Evolutionary conservation across 2,797 vertebrate species (phyloP).

Genomic region (Crypturellus tataupa): DNA sequence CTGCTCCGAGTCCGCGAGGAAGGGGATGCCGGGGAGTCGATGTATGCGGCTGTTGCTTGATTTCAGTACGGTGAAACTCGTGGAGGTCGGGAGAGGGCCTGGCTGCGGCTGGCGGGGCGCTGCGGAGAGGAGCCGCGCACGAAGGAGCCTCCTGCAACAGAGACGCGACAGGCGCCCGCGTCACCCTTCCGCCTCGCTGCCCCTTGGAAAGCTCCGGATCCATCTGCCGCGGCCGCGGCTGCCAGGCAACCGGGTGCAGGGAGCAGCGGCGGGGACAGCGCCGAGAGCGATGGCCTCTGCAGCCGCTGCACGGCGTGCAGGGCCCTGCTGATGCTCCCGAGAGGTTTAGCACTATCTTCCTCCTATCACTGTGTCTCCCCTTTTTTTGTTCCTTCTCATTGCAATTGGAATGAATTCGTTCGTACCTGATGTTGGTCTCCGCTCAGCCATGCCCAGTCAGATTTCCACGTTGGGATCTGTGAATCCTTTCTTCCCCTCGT

Average conservation of each 20-base stretch:
- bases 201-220: slow-evolving; percentile 26
- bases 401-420: rapidly evolving
- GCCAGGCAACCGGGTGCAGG: slow-evolving; percentile 36
- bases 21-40: slow-evolving; percentile 22
- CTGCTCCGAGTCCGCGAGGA: slow-evolving; percentile 57
- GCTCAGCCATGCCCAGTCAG: slow-evolving; percentile 77
- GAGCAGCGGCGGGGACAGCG: neutral
- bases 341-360: neutral
- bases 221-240: neutral
- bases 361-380: neutral
- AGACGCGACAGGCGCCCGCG: neutral
- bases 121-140: slow-evolving; percentile 52
- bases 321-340: neutral
- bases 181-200: neutral
- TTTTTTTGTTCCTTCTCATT: neutral
- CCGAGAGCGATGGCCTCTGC: neutral
- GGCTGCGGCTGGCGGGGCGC: slow-evolving; percentile 34
- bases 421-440: slow-evolving; percentile 38
- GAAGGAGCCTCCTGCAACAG: slow-evolving; percentile 72
- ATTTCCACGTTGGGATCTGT: slow-evolving; percentile 97
- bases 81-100: slow-evolving; percentile 30
- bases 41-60: slow-evolving; percentile 30
- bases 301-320: neutral
- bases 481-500: slow-evolving; percentile 98
- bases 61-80: slow-evolving; percentile 18